Base-by-base conservation (phyloP, 2,888 invertebrate genomes). In the Andrena marginata region DNA sequence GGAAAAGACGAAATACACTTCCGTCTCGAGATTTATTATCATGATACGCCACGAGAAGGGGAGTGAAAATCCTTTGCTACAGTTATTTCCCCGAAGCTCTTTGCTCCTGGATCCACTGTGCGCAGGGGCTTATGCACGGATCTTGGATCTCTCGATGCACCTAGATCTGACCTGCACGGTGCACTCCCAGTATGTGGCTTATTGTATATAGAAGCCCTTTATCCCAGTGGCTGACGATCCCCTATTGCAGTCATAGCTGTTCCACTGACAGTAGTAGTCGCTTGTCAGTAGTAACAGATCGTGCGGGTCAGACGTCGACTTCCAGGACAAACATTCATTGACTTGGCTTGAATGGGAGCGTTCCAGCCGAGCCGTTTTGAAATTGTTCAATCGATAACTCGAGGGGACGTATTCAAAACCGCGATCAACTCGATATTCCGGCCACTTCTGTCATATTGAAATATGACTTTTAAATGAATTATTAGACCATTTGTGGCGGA, bases 231-330 rank as follows among this genome's bases (percentile, higher is more conserved):
- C 74, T 7, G 64, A 59, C 59, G 67, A 48, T 63, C 67, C 54
- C 35, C 64, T 63, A 77, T 77, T 56, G 65, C 77, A 69, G 69
- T 35, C 35, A 29, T 31, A 23, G 62, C 68, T 72, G 62, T 56
- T 35, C 68, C 26, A 76, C 68, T 64, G 82, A 54, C 68, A 73
- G 67, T 49, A 10, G 62, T 31, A 49, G 49, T 68, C 29, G 51
- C 16, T 48, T 62, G 77, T 56, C 73, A 82, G 82, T 77, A 54
- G 77, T 73, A 82, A 69, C 64, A 26, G 82, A 73, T 69, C 72
- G 64, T 65, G 23, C 65, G 51, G 68, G 72, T 82, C 77, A 59
- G 82, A 73, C 82, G 29, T 35, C 13, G 49, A 68, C 51, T 60
- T 64, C 35, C 42, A 49, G 49, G 33, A 68, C 68, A 67, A 64